These are phyloP conservation scores for Forbesichthys papilliferus DNA, from an alignment of 2,113 vertebrate species.

Conservation along the genomic window DNA sequence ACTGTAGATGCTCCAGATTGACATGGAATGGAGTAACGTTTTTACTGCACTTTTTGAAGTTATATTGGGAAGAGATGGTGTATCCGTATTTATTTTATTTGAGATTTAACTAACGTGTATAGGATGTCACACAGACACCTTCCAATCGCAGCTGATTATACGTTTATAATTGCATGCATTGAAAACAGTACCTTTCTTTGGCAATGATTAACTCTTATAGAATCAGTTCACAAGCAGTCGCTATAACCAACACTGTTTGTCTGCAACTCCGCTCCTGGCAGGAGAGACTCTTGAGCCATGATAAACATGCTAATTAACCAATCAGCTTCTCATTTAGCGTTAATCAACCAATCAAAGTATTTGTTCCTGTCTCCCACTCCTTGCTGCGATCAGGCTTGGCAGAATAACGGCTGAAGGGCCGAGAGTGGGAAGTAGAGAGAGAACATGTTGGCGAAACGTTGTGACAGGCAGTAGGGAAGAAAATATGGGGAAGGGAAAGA, in stretches of 20 bases:
- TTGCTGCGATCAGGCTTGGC: slow-evolving; percentile 34
- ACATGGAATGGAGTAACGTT: too few relatives aligned
- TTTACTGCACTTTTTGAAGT: too few relatives aligned
- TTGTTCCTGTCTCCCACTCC: slow-evolving; percentile 44
- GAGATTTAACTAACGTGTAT: too few relatives aligned
- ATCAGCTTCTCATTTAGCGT: slow-evolving; percentile 50
- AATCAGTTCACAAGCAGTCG: slow-evolving; percentile 16
- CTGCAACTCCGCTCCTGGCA: slow-evolving; percentile 13
- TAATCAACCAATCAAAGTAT: slow-evolving; percentile 61
- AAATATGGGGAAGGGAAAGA: neutral
- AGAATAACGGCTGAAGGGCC: slow-evolving; percentile 32
- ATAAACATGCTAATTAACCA: slow-evolving; percentile 61
- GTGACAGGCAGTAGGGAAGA: neutral
- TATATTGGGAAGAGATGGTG: too few relatives aligned
- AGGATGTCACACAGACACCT: too few relatives aligned
- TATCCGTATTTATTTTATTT: too few relatives aligned
- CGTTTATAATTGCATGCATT: slow-evolving; percentile 2
- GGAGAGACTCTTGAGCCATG: slow-evolving; percentile 41
- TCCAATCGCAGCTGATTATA: too few relatives aligned
- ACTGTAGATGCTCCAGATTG: too few relatives aligned
- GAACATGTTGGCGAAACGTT: neutral
- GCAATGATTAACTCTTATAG: neutral
- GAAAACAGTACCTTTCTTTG: slow-evolving; percentile 14
- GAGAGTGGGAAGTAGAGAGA: neutral
- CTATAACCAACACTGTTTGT: slow-evolving; percentile 11